phyloP scores from a whole-genome alignment of 2,113 vertebrate genomes.

The Dicentrarchus labrax region DNA sequence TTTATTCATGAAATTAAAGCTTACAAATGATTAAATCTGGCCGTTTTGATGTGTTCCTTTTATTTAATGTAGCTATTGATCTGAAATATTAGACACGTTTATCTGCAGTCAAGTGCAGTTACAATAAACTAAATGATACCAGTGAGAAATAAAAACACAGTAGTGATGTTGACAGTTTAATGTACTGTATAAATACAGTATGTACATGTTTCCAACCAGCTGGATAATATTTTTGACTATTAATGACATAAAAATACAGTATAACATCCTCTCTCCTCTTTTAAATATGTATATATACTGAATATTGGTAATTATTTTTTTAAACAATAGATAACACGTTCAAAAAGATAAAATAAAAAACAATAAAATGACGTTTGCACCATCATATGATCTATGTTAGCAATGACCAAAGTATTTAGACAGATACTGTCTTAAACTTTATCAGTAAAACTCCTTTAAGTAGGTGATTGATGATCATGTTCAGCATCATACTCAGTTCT shows the following conservation, averaged over 20 bases:
- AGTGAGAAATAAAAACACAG: conserved; percentile 15
- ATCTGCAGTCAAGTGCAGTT: neutral
- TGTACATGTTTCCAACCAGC: conserved; percentile 56
- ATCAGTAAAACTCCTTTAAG: neutral
- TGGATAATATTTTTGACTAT: conserved; percentile 44
- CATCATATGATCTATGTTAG: neutral
- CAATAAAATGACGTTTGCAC: neutral
- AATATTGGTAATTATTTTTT: neutral
- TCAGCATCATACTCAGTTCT: conserved; percentile 2
- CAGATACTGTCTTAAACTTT: conserved; percentile 7
- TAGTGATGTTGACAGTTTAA: conserved; percentile 23
- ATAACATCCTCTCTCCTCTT: neutral
- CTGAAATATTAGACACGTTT: neutral
- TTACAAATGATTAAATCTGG: conserved; percentile 54
- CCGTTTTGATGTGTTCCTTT: conserved; percentile 3
- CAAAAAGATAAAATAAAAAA: conserved; percentile 14
- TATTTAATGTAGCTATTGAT: neutral
- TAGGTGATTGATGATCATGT: neutral
- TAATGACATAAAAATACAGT: conserved; percentile 45
- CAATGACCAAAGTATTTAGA: neutral
- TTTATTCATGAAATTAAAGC: conserved; percentile 79
- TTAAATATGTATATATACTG: neutral
- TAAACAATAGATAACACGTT: neutral
- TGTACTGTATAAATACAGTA: conserved; percentile 43
- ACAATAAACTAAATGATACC: neutral